Conservation (phyloP, 2,888 invertebrate genomes). For the Caenorhabditis plicata region DNA sequence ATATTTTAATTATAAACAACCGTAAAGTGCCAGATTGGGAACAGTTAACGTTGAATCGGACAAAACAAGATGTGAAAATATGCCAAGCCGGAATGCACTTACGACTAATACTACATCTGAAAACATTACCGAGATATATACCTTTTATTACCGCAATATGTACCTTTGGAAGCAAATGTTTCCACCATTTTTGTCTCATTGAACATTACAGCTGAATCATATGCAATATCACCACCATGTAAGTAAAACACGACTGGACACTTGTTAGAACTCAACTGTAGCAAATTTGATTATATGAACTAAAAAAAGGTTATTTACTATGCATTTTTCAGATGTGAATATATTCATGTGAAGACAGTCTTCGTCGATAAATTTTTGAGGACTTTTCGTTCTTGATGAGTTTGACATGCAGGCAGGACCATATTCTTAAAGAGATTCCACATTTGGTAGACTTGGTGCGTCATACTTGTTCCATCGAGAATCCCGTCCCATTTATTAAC, state of each 20-base stretch:
- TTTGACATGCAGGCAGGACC: constrained; percentile 54
- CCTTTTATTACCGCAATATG: background rate
- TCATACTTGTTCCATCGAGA: constrained; percentile 33
- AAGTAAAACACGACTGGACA: constrained; percentile 55
- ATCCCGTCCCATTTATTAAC: constrained; percentile 42
- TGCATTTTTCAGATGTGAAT: constrained; percentile 44
- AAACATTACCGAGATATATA: background rate
- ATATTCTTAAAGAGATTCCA: constrained; percentile 30
- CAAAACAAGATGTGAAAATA: constrained; percentile 38
- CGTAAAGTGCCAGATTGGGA: constrained; percentile 47
- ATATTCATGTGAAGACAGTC: constrained; percentile 54
- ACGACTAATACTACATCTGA: constrained; percentile 47
- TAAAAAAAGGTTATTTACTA: constrained; percentile 22
- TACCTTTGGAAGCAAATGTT: background rate
- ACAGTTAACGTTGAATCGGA: constrained; percentile 39
- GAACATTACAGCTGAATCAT: constrained; percentile 60
- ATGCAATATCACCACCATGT: constrained; percentile 55
- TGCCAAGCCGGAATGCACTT: constrained; percentile 49
- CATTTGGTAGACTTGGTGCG: background rate
- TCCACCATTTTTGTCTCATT: constrained; percentile 44
- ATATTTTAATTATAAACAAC: too few relatives aligned
- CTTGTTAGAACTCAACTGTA: constrained; percentile 10
- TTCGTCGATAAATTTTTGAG: constrained; percentile 51
- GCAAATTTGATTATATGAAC: background rate
- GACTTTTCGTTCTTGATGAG: constrained; percentile 40